phyloP scores from a whole-genome alignment of 1,140 invertebrate genomes.

The Achroia grisella region DNA sequence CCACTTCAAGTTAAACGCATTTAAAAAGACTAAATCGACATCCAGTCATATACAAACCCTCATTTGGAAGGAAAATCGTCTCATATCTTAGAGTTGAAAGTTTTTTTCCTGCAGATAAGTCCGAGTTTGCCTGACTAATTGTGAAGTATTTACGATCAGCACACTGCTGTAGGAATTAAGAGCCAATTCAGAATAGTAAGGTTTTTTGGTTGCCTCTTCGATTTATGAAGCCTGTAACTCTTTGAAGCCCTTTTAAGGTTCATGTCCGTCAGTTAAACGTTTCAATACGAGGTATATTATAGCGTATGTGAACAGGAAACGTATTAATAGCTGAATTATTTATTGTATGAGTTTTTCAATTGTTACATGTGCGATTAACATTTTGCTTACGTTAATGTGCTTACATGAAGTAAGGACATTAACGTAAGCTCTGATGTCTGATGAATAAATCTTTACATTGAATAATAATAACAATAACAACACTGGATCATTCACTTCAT shows the following conservation, averaged over 20 bases:
- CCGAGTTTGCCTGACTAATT: constrained; percentile 50
- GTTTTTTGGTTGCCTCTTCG: constrained; percentile 39
- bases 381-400: too few relatives aligned
- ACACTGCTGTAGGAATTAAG: constrained; percentile 37
- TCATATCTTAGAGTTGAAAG: constrained; percentile 23
- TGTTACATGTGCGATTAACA: too few relatives aligned
- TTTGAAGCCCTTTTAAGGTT: constrained; percentile 36
- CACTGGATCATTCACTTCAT: too few relatives aligned
- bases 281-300: too few relatives aligned
- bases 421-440: too few relatives aligned
- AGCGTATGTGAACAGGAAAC: too few relatives aligned
- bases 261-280: constrained; percentile 12
- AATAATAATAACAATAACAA: too few relatives aligned
- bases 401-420: too few relatives aligned
- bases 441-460: too few relatives aligned
- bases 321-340: too few relatives aligned
- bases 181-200: constrained; percentile 40
- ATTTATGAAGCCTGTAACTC: constrained; percentile 41
- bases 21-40: constrained; percentile 19
- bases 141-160: constrained; percentile 49
- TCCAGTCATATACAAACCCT: constrained; percentile 25
- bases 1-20: constrained; percentile 3
- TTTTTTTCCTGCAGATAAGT: constrained; percentile 39
- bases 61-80: constrained; percentile 40
- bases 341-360: too few relatives aligned